Evolutionary conservation across 2,113 vertebrate species (phyloP), one percentile per base, ranked within the genome.

Genomic region (Antigone vipio): DNA sequence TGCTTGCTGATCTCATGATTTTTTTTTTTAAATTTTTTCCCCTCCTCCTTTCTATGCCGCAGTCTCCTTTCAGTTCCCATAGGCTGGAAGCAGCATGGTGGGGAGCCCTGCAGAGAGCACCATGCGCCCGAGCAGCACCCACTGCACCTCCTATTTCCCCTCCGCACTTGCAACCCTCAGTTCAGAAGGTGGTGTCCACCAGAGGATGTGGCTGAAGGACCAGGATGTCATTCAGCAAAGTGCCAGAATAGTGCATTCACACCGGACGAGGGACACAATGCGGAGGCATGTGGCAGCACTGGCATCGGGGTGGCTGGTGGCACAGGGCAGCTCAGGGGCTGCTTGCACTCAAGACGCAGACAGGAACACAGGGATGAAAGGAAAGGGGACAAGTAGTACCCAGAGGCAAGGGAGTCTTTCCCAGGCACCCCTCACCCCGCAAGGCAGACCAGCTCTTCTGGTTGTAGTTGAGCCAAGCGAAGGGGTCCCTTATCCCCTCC

Each of bases 231-330:
- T 85, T 89, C 78, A 82, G 66, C 44, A 49, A 67, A 34, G 55
- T 15, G 19, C 62, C 76, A 95, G 58, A 27, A 22, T 71, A 76
- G 38, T 63, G 52, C 72, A 26, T 27, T 90, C 93, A 62, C 79
- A 80, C 15, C 0, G 1, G 18, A 34, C 2, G 0, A 76, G 72
- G 58, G 82, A 44, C 4, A 2, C 2, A 17, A 49, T 0, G 0
- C 21, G 32, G 80, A 78, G 45, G 56, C 56, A 84, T 1, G 0
- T 4, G n/a, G 69, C 77, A 49, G 50, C 1, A 1, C 53, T 86
- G 72, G 34, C 8, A 4, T 15, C 24, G 21, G 56, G 30, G 0
- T 17, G 34, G 67, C 66, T 78, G 79, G 38, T 0, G 3, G 38
- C 52, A 34, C 1, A 35, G 69, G 60, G 55, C 60, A 91, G 23